These are phyloP conservation scores for Meliscaeva auricollis DNA, from an alignment of 2,888 invertebrate genomes.

Conservation along the genomic window DNA sequence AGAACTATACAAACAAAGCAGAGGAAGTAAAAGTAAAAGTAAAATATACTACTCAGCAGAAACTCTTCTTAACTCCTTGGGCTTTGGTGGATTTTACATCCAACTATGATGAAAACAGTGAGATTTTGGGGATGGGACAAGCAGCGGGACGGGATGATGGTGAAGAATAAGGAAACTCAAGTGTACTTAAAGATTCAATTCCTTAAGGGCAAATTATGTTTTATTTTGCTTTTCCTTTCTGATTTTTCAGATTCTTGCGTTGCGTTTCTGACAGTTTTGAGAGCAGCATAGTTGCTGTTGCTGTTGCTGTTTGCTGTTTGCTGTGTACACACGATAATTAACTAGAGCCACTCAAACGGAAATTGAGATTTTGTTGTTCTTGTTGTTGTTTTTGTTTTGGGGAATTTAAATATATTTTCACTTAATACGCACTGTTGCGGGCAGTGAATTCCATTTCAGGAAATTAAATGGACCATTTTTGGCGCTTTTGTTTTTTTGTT, in stretches of 20 bases:
- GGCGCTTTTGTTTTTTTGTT: background rate
- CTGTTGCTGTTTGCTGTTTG: constrained; percentile 1
- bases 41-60: constrained; percentile 2
- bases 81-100: constrained; percentile 13
- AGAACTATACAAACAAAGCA: constrained; percentile 39
- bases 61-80: constrained; percentile 29
- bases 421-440: constrained; percentile 7
- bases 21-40: background rate
- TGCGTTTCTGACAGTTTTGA: constrained; percentile 19
- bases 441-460: constrained; percentile 1
- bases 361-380: background rate
- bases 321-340: constrained; percentile 43
- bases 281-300: background rate
- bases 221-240: constrained; percentile 46
- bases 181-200: constrained; percentile 63
- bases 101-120: no score
- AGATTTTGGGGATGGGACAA: constrained; percentile 5
- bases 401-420: constrained; percentile 15
- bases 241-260: constrained; percentile 3
- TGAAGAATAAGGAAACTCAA: background rate
- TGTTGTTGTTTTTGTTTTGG: background rate
- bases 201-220: constrained; percentile 63
- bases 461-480: constrained; percentile 4
- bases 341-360: constrained; percentile 19
- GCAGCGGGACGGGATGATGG: background rate